Evolutionary conservation across 2,888 invertebrate genomes (phyloP).

Genomic region (Dorcus parallelipipedus): DNA sequence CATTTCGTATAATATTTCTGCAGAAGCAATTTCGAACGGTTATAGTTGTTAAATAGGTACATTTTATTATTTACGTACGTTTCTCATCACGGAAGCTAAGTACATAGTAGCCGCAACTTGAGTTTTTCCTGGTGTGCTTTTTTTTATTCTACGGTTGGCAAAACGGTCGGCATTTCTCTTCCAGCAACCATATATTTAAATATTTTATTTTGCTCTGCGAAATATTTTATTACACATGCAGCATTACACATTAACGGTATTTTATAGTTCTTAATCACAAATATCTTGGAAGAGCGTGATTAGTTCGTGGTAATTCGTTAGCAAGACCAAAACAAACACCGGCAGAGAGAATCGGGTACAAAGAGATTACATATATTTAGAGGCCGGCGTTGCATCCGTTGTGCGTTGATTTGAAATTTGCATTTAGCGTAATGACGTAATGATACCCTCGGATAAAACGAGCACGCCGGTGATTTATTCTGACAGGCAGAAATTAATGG

Average conservation of each 20-base stretch:
- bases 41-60: too few relatives aligned
- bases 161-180: too few relatives aligned
- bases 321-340: background rate
- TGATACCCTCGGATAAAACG: slow-evolving; percentile 17
- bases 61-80: too few relatives aligned
- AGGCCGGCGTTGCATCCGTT: slow-evolving; percentile 5
- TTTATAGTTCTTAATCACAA: background rate
- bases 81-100: too few relatives aligned
- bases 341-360: background rate
- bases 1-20: too few relatives aligned
- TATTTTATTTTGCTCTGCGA: too few relatives aligned
- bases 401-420: slow-evolving; percentile 19
- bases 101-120: too few relatives aligned
- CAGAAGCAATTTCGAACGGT: too few relatives aligned
- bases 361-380: slow-evolving; percentile 12
- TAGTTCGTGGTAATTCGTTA: too few relatives aligned
- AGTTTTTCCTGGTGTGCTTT: too few relatives aligned
- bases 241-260: background rate
- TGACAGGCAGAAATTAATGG: slow-evolving; percentile 18
- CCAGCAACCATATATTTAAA: too few relatives aligned
- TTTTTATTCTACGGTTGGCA: too few relatives aligned
- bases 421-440: slow-evolving; percentile 20
- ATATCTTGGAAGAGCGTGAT: background rate
- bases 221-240: background rate
- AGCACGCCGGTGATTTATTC: slow-evolving; percentile 16